Evolutionary conservation across 2,888 invertebrate genomes (phyloP), one percentile per base, ranked within the genome.

Genomic region (Spodoptera littoralis): DNA sequence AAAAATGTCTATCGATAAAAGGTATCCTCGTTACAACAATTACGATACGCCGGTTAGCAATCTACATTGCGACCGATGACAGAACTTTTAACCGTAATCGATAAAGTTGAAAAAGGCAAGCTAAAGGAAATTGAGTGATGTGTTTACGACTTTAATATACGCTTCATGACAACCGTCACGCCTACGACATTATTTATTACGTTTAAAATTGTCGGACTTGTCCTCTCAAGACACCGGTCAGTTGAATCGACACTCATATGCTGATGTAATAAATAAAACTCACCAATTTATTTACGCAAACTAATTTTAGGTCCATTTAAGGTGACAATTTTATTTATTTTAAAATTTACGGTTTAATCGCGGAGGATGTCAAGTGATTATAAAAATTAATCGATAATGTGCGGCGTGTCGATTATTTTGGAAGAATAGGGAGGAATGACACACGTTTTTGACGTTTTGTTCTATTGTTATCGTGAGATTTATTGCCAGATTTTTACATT

Each of bases 161-260:
- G 36, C 36, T 36, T 65, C 60, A 64, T 56, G 48, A 45, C 53
- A 51, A 45, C 50, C n/a, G 42, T 11, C 18, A 65, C 70, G 56
- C 79, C 73, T 50, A 76, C 77, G 24, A 44, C 53, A 36, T 54
- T 11, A 50, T 67, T 74, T 68, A 76, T 76, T 71, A 62, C 73
- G 76, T 82, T 78, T 74, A 69, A 71, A 71, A 58, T 65, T 48
- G 42, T 44, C 59, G 43, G 18, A 42, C 46, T 44, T 45, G 51
- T 59, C 63, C 70, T 69, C 62, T 30, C 62, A 70, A 22, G 11
- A 9, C 46, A 30, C n/a, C 30, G 8, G 41, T 60, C 50, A 41
- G 43, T 59, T 47, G 36, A 36, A 36, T 36, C 36, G 36, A 36
- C 36, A 36, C 36, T 36, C 9, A 9, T 36, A 36, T 36, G 36